These are phyloP conservation scores for Latrodectus elegans DNA, from an alignment of 2,888 invertebrate genomes.

Conservation along the genomic window DNA sequence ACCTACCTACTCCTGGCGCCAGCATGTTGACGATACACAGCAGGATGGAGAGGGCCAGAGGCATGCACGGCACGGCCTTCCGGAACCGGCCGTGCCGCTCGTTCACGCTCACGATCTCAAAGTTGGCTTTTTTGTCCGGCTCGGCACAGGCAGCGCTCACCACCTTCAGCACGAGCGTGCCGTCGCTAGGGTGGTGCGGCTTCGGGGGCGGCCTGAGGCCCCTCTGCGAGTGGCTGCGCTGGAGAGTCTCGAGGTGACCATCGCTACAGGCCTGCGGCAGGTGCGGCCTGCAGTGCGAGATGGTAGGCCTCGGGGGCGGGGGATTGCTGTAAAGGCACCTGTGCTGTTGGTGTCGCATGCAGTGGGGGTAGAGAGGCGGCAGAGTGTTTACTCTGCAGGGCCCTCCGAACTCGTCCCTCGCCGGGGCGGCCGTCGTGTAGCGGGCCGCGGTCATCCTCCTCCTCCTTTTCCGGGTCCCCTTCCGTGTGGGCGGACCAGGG, in stretches of 20 bases:
- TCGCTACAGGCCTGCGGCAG: slow-evolving; percentile 62
- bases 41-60: slow-evolving; percentile 63
- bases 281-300: slow-evolving; percentile 21
- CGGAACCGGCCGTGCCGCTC: slow-evolving; percentile 68
- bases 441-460: slow-evolving; percentile 50
- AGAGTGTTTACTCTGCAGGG: slow-evolving; percentile 62
- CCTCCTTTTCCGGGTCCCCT: slow-evolving; percentile 28
- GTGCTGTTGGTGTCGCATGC: slow-evolving; percentile 67
- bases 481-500: slow-evolving; percentile 27
- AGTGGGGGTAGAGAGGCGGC: slow-evolving; percentile 65
- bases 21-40: slow-evolving; percentile 68
- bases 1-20: slow-evolving; percentile 67
- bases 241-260: slow-evolving; percentile 48
- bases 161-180: slow-evolving; percentile 62
- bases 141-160: slow-evolving; percentile 62
- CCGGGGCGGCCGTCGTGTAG: slow-evolving; percentile 27
- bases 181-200: slow-evolving; percentile 31
- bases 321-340: slow-evolving; percentile 64
- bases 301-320: slow-evolving; percentile 11
- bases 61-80: slow-evolving; percentile 69
- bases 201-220: slow-evolving; percentile 1
- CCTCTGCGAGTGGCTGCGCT: slow-evolving; percentile 36
- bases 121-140: slow-evolving; percentile 64
- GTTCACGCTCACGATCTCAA: slow-evolving; percentile 65
- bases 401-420: slow-evolving; percentile 56